phyloP scores from a whole-genome alignment of 2,888 invertebrate genomes.

The Epistrophella euchroma region DNA sequence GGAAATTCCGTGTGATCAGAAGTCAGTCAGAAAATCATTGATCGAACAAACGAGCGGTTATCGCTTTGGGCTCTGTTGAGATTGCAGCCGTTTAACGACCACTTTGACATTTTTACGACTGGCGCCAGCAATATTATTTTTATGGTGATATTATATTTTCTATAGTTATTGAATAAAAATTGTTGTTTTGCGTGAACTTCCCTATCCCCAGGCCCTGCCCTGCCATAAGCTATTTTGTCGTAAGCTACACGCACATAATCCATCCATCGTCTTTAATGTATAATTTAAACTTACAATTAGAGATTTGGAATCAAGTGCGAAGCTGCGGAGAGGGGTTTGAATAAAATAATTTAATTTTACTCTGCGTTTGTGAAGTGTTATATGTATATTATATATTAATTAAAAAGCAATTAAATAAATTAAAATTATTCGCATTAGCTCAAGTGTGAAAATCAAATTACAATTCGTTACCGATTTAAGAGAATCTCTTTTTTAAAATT shows the following conservation, averaged over 20 bases:
- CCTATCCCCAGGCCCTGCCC: neutral
- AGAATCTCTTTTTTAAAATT: slow-evolving; percentile 24
- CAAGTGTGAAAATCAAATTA: slow-evolving; percentile 25
- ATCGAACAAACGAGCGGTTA: slow-evolving; percentile 54
- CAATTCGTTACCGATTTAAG: slow-evolving; percentile 22
- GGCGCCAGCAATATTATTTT: slow-evolving; percentile 80
- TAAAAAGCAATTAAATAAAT: slow-evolving; percentile 21
- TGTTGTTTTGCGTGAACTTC: slow-evolving; percentile 31
- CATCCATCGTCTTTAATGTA: no score
- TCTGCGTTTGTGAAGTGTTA: neutral
- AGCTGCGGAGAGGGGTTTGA: neutral
- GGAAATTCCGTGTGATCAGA: slow-evolving; percentile 49
- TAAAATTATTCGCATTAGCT: slow-evolving; percentile 4
- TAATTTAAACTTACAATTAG: neutral
- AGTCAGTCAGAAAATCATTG: slow-evolving; percentile 53
- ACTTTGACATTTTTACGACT: slow-evolving; percentile 79
- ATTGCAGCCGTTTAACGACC: slow-evolving; percentile 73
- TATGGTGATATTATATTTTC: slow-evolving; percentile 76
- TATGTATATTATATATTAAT: no score
- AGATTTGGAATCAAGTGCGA: neutral
- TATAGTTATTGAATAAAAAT: slow-evolving; percentile 66
- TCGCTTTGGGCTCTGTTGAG: slow-evolving; percentile 47
- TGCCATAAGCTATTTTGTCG: neutral
- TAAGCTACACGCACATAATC: neutral
- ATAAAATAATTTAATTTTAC: slow-evolving; percentile 1